A percentile compares a stretch with the other conserved stretches of the same genome.
phyloP scores from a whole-genome alignment of 2,113 vertebrate genomes.

The Perca schrenkii region DNA sequence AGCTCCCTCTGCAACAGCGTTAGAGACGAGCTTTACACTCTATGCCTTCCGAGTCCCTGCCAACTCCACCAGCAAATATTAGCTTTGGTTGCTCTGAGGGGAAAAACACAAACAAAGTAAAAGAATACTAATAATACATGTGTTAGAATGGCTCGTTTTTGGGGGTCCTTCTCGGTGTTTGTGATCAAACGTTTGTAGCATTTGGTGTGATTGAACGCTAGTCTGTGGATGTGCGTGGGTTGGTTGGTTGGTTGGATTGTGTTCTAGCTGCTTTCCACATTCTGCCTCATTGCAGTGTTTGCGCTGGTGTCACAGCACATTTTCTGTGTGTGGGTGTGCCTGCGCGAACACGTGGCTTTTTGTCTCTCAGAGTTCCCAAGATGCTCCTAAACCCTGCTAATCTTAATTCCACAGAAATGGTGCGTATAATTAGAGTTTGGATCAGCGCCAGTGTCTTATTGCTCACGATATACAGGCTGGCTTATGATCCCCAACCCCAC shows the following conservation, averaged over 20 bases:
- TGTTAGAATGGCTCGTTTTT: constrained; percentile 6
- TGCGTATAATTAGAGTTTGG: constrained; percentile 56
- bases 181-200: not conserved
- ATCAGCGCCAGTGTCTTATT: constrained; percentile 32
- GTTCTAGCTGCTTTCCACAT: constrained; percentile 12
- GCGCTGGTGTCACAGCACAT: constrained; percentile 2
- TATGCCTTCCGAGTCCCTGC: not conserved
- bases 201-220: not conserved
- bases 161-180: not conserved
- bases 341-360: constrained; percentile 8
- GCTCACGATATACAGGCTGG: constrained; percentile 8
- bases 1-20: constrained; percentile 12
- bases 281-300: constrained; percentile 3
- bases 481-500: not conserved
- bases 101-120: not conserved
- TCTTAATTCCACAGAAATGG: constrained; percentile 57
- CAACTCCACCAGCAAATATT: constrained; percentile 33
- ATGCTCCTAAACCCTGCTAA: constrained; percentile 56
- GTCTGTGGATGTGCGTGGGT: not conserved
- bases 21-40: not conserved
- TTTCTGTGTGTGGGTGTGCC: not conserved
- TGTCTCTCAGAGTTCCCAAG: constrained; percentile 44
- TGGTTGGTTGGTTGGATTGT: not conserved
- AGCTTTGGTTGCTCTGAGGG: constrained; percentile 23
- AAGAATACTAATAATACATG: constrained; percentile 5